Evolutionary conservation across 2,888 invertebrate genomes (phyloP), one percentile per base, ranked within the genome.

Genomic region (Campoplex nolae): DNA sequence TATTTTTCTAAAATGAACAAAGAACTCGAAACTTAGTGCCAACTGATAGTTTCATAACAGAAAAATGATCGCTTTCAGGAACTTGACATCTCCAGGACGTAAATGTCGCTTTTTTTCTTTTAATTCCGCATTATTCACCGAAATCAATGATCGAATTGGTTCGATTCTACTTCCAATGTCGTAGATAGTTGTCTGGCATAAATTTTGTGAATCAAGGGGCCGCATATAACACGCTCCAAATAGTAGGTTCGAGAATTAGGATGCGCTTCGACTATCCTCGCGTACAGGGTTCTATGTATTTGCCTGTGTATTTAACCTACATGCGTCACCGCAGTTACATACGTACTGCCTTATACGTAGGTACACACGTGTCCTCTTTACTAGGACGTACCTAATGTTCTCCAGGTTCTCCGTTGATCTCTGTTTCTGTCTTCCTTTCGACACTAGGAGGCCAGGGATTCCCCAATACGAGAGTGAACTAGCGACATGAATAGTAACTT

Each of bases 271-370:
- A 74, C 38, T 74, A 83, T 62, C 68, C 62, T 62, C 56, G 48
- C 65, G 65, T 51, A 76, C 62, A 48, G 58, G 65, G 62, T 16
- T 85, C 35, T 45, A 77, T 77, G 85, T 83, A 83, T 83, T 83
- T 83, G 85, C 75, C 82, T 86, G 85, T 86, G 85, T 86, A 83
- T 86, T 83, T 86, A 86, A 86, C 85, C 85, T 83, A 86, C 82
- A 86, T 86, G 85, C 85, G 85, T 86, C 75, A 70, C 82, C 82
- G 79, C 78, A 82, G 82, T 79, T 83, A 83, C 85, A 83, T 83
- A 85, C 85, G 65, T 65, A 78, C 78, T 56, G 51, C 16, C 74
- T 75, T 75, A 82, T 79, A 79, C 79, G 58, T 35, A 73, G 54
- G 18, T 35, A 51, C 68, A 77, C 76, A 73, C 71, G 80, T 67